Evolutionary conservation across 1,140 invertebrate species (phyloP).

Genomic region (Ericerus pela): DNA sequence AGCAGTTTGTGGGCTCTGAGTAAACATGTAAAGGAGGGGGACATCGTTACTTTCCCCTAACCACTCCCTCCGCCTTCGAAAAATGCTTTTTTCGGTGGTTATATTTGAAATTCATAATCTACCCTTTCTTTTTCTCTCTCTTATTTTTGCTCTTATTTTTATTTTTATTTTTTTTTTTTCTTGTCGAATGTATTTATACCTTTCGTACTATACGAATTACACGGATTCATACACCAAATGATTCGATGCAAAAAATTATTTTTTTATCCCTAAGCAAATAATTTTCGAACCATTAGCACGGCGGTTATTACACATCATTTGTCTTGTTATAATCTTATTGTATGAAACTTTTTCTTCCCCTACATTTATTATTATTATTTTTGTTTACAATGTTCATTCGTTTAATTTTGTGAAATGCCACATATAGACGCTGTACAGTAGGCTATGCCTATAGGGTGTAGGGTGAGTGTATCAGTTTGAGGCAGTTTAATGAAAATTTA

Average conservation of each 20-base stretch:
- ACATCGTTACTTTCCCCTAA: neutral
- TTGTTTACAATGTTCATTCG: too few relatives aligned
- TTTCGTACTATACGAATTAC: neutral
- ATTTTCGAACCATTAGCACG: neutral
- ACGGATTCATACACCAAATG: conserved; percentile 2
- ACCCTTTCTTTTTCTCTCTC: neutral
- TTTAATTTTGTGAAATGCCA: too few relatives aligned
- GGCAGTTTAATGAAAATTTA: too few relatives aligned
- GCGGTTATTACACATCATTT: conserved; percentile 4
- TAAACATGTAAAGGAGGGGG: conserved; percentile 2
- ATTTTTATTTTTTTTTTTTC: neutral
- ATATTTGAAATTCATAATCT: conserved; percentile 10
- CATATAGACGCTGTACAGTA: too few relatives aligned
- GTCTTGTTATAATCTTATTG: too few relatives aligned
- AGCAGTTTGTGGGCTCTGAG: conserved; percentile 11
- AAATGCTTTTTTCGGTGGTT: neutral
- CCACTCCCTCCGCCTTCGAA: too few relatives aligned
- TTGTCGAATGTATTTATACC: too few relatives aligned
- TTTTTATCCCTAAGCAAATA: conserved; percentile 8
- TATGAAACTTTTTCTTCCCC: too few relatives aligned
- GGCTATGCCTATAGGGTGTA: too few relatives aligned
- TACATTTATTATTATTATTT: too few relatives aligned
- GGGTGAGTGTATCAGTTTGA: too few relatives aligned
- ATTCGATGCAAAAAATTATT: conserved; percentile 3
- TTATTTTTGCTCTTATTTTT: neutral